Evolutionary conservation across 2,888 invertebrate genomes (phyloP), one percentile per base, ranked within the genome.

Genomic region (Lepidochrysops patricia): DNA sequence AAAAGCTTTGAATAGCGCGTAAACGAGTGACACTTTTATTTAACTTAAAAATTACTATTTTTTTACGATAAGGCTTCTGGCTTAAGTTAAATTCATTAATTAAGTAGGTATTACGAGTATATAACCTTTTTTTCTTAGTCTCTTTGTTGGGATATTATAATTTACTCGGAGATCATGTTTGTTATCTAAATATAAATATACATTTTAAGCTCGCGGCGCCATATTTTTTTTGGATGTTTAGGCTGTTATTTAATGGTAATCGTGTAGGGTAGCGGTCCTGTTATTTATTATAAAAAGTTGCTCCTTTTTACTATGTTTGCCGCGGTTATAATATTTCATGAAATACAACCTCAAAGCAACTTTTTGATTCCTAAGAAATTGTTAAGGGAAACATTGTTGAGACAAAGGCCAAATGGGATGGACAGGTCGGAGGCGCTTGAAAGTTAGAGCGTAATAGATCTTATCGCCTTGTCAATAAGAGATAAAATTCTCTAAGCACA

Each of bases 201-300:
- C 49, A 15, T 48, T 58, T 48, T 29, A 58, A 58, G 58, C 48
- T 58, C 48, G 7, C 29, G 57, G 23, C 32, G 49, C 58, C 58
- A 49, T 58, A 48, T 58, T 58, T 58, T n/a, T 48, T 58, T 49
- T 13, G 49, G 29, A 48, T 48, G 29, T 49, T 48, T 58, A 58
- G 49, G 50, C 29, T 48, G 48, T 58, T 58, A 58, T 58, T 58
- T 58, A 58, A 49, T 58, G 58, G 29, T n/a, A 58, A 43, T 58
- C 27, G 48, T 49, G 49, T 23, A 29, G 49, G 58, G 48, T 48
- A 29, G 29, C 12, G 32, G 26, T 58, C 29, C 49, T 49, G 43
- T 58, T 32, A 58, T 58, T 49, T 49, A 49, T 58, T 49, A n/a
- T n/a, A 58, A 58, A 32, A 57, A 23, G 32, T 58, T 48, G 58